Percentiles rank a stretch among this genome's conserved stretches.
These are phyloP conservation scores for Campoletis sonorensis DNA, from an alignment of 1,140 invertebrate genomes.

Conservation along the genomic window DNA sequence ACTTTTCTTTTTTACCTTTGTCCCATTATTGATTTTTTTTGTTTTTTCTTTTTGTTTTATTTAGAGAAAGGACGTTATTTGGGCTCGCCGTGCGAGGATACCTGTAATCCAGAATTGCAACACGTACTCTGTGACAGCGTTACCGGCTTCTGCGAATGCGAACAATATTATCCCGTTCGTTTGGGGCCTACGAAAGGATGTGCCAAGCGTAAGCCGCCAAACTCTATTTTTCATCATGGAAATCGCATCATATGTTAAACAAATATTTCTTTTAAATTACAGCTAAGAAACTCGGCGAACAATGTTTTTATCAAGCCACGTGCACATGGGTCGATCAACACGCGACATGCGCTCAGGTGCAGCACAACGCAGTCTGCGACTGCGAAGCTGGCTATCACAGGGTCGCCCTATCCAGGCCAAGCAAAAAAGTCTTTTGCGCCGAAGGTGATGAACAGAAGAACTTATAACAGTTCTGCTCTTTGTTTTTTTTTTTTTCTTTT, in stretches of 20 bases:
- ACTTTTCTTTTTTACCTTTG: neutral
- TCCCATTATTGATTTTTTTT: neutral
- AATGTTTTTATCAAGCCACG: conserved; percentile 88
- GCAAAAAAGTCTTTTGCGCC: conserved; percentile 86
- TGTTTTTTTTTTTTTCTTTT: no score
- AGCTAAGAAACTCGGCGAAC: conserved; percentile 90
- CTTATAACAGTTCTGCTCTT: neutral
- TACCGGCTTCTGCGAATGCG: conserved; percentile 84
- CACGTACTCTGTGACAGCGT: conserved; percentile 86
- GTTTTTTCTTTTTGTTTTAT: no score
- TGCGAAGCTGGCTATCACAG: conserved; percentile 87
- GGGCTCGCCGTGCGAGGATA: conserved; percentile 85
- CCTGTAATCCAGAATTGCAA: conserved; percentile 83
- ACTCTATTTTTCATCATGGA: neutral
- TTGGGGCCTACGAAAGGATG: conserved; percentile 85
- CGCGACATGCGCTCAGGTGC: conserved; percentile 87
- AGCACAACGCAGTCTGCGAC: conserved; percentile 90
- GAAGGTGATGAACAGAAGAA: conserved; percentile 80
- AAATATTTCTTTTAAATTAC: conserved; percentile 49
- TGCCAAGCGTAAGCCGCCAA: conserved; percentile 83
- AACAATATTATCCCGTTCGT: conserved; percentile 85
- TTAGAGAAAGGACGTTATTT: conserved; percentile 82
- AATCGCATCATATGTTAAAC: neutral
- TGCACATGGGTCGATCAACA: conserved; percentile 87
- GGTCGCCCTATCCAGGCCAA: conserved; percentile 84